Conservation (phyloP, 2,797 vertebrate species). For the Hypotaenidia okinawae region DNA sequence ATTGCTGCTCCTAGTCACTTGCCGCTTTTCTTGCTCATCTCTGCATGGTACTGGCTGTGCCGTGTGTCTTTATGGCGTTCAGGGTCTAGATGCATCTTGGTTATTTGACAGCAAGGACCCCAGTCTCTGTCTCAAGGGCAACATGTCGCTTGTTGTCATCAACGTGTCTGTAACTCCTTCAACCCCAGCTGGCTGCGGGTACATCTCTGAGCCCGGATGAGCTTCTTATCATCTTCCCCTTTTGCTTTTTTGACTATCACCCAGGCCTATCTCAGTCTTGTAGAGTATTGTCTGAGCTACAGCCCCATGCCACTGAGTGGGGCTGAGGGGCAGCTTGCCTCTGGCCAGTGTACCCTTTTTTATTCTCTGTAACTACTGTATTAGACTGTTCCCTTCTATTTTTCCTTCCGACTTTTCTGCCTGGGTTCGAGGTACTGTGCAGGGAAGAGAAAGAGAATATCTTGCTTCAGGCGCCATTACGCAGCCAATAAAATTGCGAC, state of each 20-base stretch:
- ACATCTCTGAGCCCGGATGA: not conserved
- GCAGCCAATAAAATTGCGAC: slow-evolving; percentile 24
- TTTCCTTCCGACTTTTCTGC: slow-evolving; percentile 14
- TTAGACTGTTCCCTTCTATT: not conserved
- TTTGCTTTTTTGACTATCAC: not conserved
- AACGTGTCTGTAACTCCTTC: not conserved
- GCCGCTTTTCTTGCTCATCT: not conserved
- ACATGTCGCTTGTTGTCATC: not conserved
- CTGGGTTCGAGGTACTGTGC: not conserved
- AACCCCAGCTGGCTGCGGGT: fast-evolving
- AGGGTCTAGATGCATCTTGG: no score
- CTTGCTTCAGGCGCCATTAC: not conserved
- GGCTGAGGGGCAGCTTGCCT: not conserved
- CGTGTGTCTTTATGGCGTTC: no score
- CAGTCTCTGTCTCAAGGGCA: not conserved
- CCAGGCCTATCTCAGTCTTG: not conserved
- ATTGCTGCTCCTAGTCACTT: not conserved
- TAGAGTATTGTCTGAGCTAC: not conserved
- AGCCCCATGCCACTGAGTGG: not conserved
- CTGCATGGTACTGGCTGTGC: not conserved
- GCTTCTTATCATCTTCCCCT: not conserved
- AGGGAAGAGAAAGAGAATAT: slow-evolving; percentile 5
- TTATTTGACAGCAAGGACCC: not conserved
- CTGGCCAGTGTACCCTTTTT: not conserved
- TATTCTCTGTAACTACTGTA: not conserved